Evolutionary conservation across 2,797 vertebrate genomes (phyloP).

Genomic region (Crypturellus tataupa): DNA sequence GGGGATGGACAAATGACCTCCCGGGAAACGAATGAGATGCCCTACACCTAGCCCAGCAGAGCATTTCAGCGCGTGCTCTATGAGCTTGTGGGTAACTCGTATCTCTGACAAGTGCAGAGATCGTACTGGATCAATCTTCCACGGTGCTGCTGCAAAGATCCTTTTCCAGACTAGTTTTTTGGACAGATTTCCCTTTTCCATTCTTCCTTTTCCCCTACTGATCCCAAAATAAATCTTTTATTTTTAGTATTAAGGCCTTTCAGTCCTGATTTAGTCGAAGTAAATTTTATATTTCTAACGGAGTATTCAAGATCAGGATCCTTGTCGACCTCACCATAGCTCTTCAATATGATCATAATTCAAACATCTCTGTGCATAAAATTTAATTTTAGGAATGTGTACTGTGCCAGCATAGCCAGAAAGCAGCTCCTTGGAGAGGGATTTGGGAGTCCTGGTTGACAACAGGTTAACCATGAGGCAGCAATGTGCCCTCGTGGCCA

Average conservation of each 20-base stretch:
- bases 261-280: background rate
- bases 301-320: background rate
- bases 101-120: background rate
- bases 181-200: background rate
- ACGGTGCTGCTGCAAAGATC: background rate
- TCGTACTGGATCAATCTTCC: background rate
- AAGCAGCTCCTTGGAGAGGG: too few species aligned
- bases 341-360: background rate
- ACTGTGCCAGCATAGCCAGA: too few species aligned
- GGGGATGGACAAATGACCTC: background rate
- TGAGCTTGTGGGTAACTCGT: fast-evolving
- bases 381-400: background rate
- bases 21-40: background rate
- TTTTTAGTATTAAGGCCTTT: background rate
- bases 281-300: background rate
- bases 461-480: too few species aligned
- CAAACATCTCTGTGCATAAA: fast-evolving
- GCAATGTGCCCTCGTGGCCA: too few species aligned
- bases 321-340: background rate
- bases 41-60: background rate
- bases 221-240: background rate
- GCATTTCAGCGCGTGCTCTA: fast-evolving
- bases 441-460: too few species aligned
- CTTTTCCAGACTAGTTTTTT: fast-evolving
- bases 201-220: background rate